These are phyloP conservation scores for Rachycentron canadum DNA, from an alignment of 2,797 vertebrate genomes.

Conservation along the genomic window DNA sequence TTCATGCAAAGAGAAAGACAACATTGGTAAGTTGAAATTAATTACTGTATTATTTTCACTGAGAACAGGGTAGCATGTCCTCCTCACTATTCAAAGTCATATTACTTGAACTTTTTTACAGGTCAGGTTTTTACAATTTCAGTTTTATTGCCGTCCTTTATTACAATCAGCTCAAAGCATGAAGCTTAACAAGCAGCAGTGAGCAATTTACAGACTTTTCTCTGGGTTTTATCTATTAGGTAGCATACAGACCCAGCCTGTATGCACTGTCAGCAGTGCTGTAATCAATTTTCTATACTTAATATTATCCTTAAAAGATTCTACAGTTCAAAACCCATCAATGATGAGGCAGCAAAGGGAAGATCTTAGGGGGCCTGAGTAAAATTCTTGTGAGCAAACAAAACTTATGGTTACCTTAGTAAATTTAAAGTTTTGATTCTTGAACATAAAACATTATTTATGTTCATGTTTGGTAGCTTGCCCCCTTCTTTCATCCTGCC, in stretches of 20 bases:
- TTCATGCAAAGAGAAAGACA: constrained; percentile 99
- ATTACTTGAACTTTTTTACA: neutral
- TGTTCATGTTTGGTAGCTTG: neutral
- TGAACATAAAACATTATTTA: too few relatives aligned
- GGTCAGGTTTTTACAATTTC: neutral
- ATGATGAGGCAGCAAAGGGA: too few relatives aligned
- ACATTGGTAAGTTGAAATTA: constrained; percentile 84
- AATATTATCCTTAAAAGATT: neutral
- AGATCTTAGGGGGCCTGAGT: neutral
- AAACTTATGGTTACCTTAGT: neutral
- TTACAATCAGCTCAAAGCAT: neutral
- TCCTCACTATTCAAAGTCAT: neutral
- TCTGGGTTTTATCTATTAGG: neutral
- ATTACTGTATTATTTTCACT: neutral
- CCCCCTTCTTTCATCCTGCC: neutral
- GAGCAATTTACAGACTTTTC: neutral
- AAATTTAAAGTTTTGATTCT: too few relatives aligned
- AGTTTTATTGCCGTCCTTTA: neutral
- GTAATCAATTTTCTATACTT: neutral
- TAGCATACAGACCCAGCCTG: neutral
- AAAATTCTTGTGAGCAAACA: neutral
- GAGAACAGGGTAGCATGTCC: neutral
- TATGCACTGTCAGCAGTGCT: neutral
- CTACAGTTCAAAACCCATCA: neutral
- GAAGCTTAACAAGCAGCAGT: neutral